A percentile compares a stretch with the other conserved stretches of the same genome.
Conservation (phyloP, 2,888 invertebrate species). For the Hirtodrosophila cameraria region DNA sequence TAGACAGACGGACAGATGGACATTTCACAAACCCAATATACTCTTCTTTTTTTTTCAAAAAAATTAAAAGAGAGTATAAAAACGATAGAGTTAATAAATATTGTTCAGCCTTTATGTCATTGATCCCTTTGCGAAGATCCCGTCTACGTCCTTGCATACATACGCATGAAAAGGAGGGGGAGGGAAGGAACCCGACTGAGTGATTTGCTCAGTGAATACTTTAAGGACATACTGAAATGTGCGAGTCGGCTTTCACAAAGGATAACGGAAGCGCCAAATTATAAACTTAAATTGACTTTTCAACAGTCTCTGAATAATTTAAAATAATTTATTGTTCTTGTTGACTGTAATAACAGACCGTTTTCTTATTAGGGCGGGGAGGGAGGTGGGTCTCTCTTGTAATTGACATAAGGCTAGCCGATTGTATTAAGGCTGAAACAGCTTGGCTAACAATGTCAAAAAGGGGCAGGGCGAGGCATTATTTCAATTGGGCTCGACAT, state of each 20-base stretch:
- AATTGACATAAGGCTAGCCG: constrained; percentile 15
- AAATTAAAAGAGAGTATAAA: too few species aligned
- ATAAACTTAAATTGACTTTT: constrained; percentile 64
- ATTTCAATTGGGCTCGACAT: not conserved
- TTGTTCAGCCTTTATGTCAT: too few species aligned
- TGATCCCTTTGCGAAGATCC: too few species aligned
- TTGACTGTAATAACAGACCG: constrained; percentile 14
- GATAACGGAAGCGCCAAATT: constrained; percentile 51
- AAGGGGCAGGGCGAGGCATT: not conserved
- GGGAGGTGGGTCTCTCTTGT: constrained; percentile 4
- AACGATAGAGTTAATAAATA: too few species aligned
- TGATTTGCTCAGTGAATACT: constrained; percentile 54
- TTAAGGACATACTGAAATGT: constrained; percentile 19
- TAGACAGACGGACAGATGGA: too few species aligned
- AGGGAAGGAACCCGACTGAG: too few species aligned
- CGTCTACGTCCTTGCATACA: not conserved
- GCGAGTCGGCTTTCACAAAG: constrained; percentile 4
- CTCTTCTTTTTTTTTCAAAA: too few species aligned
- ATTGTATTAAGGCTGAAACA: constrained; percentile 41
- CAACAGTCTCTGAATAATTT: constrained; percentile 47
- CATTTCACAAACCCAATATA: too few species aligned
- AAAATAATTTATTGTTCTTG: constrained; percentile 24
- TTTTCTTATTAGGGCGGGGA: too few species aligned
- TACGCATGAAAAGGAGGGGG: not conserved
- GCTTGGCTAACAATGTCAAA: constrained; percentile 49